Base-by-base conservation (phyloP, 2,797 vertebrate genomes). In the Ctenochaetus hawaiiensis region DNA sequence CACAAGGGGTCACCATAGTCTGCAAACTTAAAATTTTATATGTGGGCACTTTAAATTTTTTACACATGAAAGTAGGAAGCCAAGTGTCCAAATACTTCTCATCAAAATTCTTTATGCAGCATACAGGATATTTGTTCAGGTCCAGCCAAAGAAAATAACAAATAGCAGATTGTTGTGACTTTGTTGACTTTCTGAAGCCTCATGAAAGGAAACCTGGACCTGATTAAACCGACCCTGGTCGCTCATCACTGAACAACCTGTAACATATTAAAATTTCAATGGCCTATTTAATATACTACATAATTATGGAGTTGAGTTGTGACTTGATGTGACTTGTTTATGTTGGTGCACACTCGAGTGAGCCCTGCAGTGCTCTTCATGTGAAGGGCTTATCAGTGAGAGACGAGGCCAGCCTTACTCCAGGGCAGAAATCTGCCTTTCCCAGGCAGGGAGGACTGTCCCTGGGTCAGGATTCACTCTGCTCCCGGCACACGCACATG, bases 341-440 rank as follows among this genome's bases (percentile, higher is more conserved):
- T 85, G 76, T 84, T 78, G 30, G 59, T 77, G 73, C 75, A 78
- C 69, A 30, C 62, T 72, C 43, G 8, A 57, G 76, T 52, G 67
- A 86, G 75, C 85, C 84, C 82, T 84, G 45, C 77, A 56, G 88
- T 75, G 66, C 73, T 86, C 77, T 84, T 77, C 69, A 51, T 84
- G 82, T 82, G 81, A 86, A 81, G 86, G 63, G 87, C 86, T 91
- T 91, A 91, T 93, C 86, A 18, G 79, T 44, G 67, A 80, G 76
- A 48, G 83, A 70, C 37, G 77, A 83, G 80, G 85, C 81, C 88
- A 89, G 82, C 67, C 72, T 60, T 74, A 76, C 91, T 89, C 54
- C 64, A 34, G 82, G 86, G 75, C 48, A 60, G 76, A 89, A 87
- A 85, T 87, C 81, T 86, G 87, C 86, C 84, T 88, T 85, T 88